These are phyloP conservation scores for Clarias macrocephalus DNA, from an alignment of 2,113 vertebrate species.

Conservation along the genomic window DNA sequence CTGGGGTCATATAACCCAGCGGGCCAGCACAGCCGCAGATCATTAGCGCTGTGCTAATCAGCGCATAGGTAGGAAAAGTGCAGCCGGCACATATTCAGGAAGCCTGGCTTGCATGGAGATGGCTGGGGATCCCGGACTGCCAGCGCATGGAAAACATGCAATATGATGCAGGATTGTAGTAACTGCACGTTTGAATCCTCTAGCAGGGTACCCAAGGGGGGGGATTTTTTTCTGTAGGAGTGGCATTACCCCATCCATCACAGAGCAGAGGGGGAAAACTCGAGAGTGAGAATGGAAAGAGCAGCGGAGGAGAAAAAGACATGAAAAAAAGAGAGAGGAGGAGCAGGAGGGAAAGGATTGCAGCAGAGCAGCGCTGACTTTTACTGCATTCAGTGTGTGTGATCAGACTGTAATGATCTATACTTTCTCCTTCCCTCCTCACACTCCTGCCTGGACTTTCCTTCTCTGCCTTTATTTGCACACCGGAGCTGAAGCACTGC, in stretches of 20 bases:
- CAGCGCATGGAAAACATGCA: not conserved
- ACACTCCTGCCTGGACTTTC: not conserved
- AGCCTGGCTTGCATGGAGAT: not conserved
- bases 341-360: slow-evolving; percentile 12
- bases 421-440: slow-evolving; percentile 25
- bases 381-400: slow-evolving; percentile 53
- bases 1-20: slow-evolving; percentile 44
- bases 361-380: slow-evolving; percentile 32
- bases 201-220: not conserved
- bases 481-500: not conserved
- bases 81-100: not conserved
- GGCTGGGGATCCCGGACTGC: not conserved
- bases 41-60: slow-evolving; percentile 36
- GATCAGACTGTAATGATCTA: slow-evolving; percentile 52
- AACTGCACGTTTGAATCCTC: not conserved
- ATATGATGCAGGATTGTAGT: not conserved
- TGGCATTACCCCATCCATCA: not conserved
- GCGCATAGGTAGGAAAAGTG: not conserved
- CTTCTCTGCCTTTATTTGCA: not conserved
- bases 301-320: not conserved
- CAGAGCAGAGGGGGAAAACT: not conserved
- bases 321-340: not conserved
- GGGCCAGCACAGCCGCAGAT: not conserved
- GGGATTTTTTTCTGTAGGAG: not conserved
- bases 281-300: not conserved